These are phyloP conservation scores for Plagodis pulveraria DNA, from an alignment of 2,888 invertebrate species.

Conservation along the genomic window DNA sequence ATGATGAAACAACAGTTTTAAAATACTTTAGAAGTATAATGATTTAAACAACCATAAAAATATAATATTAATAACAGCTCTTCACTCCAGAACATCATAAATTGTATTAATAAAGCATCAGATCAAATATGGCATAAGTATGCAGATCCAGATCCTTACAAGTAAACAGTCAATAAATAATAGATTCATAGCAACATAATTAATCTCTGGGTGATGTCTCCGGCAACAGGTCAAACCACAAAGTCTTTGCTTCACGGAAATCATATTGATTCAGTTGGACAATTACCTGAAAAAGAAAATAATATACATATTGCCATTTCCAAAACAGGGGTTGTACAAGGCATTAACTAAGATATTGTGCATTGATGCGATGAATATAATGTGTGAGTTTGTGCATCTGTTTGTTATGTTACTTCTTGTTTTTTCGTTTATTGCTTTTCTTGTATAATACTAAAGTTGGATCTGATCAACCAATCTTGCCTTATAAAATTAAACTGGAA, in stretches of 20 bases:
- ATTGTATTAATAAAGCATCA: constrained; percentile 30
- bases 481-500: too few species aligned
- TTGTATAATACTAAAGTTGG: too few species aligned
- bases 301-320: background rate
- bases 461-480: too few species aligned
- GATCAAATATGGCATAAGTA: constrained; percentile 43
- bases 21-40: background rate
- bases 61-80: constrained; percentile 22
- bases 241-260: constrained; percentile 87
- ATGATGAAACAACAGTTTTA: constrained; percentile 1
- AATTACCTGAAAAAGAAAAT: constrained; percentile 80
- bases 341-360: too few species aligned
- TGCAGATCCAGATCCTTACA: constrained; percentile 35
- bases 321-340: too few species aligned
- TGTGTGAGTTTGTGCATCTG: too few species aligned
- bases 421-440: too few species aligned
- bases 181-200: constrained; percentile 45
- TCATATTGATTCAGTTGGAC: constrained; percentile 88
- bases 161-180: constrained; percentile 32
- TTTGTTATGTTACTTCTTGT: too few species aligned
- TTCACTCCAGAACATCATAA: constrained; percentile 22
- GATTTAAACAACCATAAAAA: background rate
- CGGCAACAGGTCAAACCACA: constrained; percentile 90
- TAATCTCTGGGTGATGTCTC: constrained; percentile 77
- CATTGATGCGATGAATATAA: too few species aligned